Base-by-base conservation (phyloP, 1,140 invertebrate species). In the Melitaea cinxia region DNA sequence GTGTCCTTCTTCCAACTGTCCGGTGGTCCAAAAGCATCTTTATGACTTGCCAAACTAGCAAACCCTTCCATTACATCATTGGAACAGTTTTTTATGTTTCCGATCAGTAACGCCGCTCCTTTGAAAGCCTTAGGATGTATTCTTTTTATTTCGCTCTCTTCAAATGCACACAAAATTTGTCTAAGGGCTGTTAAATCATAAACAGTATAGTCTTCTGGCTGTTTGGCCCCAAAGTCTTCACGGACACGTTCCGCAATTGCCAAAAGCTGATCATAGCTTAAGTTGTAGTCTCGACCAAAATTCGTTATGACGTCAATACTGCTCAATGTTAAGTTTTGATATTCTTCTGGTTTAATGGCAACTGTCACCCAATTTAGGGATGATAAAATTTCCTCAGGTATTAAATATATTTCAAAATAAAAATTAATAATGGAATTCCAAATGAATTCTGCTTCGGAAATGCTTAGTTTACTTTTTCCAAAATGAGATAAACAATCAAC, bases 131-230 rank as follows among this genome's bases (percentile, higher is more conserved):
- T 64, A 1, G 92, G 82, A 65, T 91, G 89, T 37, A 93, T 92
- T 26, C 79, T 78, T 7, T 76, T 70, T 33, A 92, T 91, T 53
- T 90, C 85, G 33, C 81, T 85, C 15, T 68, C 72, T 23, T 92
- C 91, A 52, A 92, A 92, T 5, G 78, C 87, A 64, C 92, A 93
- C 3, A 93, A 55, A 33, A 93, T 91, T 66, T 92, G 88, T 60
- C 81, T 71, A 6, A 93, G 65, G 1, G 90, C 89, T 30, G 47
- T 75, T 35, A 93, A 70, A 77, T 93, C 92, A 33, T 89, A 92
- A 26, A 71, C 83, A 0, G 91, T 91, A 37, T 92, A 92, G 56
- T 92, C 89, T 70, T 91, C 87, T 3, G 89, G 87, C 3, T 80
- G 70, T 75, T 93, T 93, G n/a, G 59, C 72, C n/a, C 82, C 85